Evolutionary conservation across 2,797 vertebrate genomes (phyloP).

Genomic region (Liasis olivaceus): DNA sequence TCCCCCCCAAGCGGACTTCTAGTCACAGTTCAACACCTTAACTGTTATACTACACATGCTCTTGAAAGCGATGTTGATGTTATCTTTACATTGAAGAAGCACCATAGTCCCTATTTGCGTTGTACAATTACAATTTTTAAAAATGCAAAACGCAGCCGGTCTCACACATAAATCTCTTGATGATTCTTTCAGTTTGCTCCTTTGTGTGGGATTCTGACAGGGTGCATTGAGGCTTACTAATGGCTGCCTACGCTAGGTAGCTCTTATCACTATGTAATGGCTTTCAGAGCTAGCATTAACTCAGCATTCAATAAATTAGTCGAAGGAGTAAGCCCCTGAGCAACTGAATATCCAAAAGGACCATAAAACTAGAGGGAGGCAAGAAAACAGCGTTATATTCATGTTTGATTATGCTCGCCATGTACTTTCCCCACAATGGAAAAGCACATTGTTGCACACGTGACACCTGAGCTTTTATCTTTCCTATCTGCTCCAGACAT

Average conservation of each 20-base stretch:
- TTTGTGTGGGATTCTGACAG: neutral
- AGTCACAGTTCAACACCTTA: neutral
- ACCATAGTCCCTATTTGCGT: neutral
- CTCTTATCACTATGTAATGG: neutral
- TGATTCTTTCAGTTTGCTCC: neutral
- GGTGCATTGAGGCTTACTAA: neutral
- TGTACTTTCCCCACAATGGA: too few species aligned
- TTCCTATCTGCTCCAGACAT: neutral
- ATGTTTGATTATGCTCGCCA: neutral
- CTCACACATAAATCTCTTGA: neutral
- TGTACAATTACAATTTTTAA: neutral
- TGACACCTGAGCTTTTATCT: neutral
- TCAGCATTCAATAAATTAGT: neutral
- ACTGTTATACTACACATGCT: neutral
- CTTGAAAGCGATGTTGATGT: neutral
- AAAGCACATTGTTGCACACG: neutral
- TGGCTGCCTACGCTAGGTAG: neutral
- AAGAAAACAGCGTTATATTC: neutral
- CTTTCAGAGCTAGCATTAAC: neutral
- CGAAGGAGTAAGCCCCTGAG: neutral
- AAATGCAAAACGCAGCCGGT: neutral
- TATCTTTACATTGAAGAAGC: neutral
- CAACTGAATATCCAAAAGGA: neutral
- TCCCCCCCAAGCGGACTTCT: neutral
- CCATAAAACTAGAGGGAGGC: neutral